A percentile compares a stretch with the other conserved stretches of the same genome.
These are phyloP conservation scores for Tupaia chinensis DNA, from an alignment of 2,113 vertebrate species.

Conservation along the genomic window DNA sequence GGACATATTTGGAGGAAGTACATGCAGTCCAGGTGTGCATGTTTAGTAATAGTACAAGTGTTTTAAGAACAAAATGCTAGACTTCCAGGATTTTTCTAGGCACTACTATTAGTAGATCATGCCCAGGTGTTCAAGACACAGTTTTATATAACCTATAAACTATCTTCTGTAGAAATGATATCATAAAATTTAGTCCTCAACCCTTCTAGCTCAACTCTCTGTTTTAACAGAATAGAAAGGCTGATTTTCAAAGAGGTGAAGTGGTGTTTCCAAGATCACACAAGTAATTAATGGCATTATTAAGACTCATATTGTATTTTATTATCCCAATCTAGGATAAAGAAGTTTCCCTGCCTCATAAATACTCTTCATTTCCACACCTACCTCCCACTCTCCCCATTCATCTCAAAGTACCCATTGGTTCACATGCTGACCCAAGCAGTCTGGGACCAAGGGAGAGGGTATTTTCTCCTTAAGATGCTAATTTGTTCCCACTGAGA, in stretches of 20 bases:
- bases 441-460: background rate
- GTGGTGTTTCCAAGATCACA: background rate
- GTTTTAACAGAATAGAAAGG: slow-evolving; percentile 43
- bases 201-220: background rate
- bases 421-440: background rate
- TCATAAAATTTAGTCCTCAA: slow-evolving; percentile 19
- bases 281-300: background rate
- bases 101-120: background rate
- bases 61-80: slow-evolving; percentile 23
- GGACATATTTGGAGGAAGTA: background rate
- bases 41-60: background rate
- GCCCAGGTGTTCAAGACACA: background rate
- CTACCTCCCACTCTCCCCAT: background rate
- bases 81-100: slow-evolving; percentile 17
- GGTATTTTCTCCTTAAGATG: slow-evolving; percentile 35
- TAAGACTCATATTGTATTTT: background rate
- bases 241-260: slow-evolving; percentile 31
- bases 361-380: background rate
- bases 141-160: slow-evolving; percentile 11
- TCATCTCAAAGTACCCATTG: slow-evolving; percentile 8
- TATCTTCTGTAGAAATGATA: slow-evolving; percentile 19
- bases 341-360: background rate
- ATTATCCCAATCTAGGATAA: background rate
- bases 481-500: slow-evolving; percentile 4
- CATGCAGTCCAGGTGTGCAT: background rate